Evolutionary conservation across 2,113 vertebrate species (phyloP), one percentile per base, ranked within the genome.

Genomic region (Plectropomus leopardus): DNA sequence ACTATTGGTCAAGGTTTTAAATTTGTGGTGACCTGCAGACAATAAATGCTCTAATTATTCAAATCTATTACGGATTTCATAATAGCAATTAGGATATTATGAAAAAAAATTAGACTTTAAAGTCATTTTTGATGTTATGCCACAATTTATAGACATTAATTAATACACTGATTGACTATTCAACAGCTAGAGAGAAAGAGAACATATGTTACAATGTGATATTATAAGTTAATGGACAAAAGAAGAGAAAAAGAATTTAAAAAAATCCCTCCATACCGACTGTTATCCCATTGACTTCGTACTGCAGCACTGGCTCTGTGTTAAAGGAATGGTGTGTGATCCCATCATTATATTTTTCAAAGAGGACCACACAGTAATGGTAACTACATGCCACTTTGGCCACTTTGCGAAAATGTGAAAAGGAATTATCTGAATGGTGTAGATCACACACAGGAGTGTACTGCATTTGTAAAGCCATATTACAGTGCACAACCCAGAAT

Each of bases 71-170:
- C 85, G 78, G 90, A 94, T 92, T 89, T 94, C 87, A 88, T 93
- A 91, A 89, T 84, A 81, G 76, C 89, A 93, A 93, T 95, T 95
- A 95, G 91, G 81, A 74, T 90, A 87, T 86, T 94, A 89, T 94
- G 65, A 60, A 60, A 44, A n/a, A 24, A 48, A 34, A 47, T 77
- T 57, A 76, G 94, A 78, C 86, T 88, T 88, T 94, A 90, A 88
- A 71, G 85, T 83, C 61, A 76, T 64, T 83, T 83, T 68, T 73
- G 70, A 79, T 86, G 80, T 72, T 78, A 80, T 53, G 26, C 82
- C 64, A 87, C 82, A 76, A 90, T 89, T 90, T 86, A 88, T 70
- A 70, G 55, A 76, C 60, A 84, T 86, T 85, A 89, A 92, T 91
- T 93, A 85, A 89, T 86, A 89, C 44, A 80, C 77, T 85, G 72